A percentile compares a stretch with the other conserved stretches of the same genome.
Conservation (phyloP, 2,113 vertebrate genomes). For the Malurus elegans region DNA sequence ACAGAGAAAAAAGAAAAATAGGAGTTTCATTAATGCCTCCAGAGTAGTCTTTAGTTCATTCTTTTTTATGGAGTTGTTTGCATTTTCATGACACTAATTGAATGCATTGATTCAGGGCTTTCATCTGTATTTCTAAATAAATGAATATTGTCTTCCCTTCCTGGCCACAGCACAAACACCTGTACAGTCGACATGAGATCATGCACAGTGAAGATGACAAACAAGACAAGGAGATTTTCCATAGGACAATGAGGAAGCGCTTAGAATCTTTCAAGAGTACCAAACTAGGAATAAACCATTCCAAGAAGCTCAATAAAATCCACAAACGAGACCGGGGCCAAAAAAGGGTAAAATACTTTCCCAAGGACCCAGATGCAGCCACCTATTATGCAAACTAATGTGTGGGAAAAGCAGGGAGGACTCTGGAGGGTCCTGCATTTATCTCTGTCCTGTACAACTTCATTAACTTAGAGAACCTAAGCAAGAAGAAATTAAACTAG, state of each 20-base stretch:
- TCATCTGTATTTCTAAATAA: slow-evolving; percentile 7
- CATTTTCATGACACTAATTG: not conserved
- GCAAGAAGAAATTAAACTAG: not conserved
- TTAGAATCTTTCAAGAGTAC: slow-evolving; percentile 93
- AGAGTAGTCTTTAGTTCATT: not conserved
- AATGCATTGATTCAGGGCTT: not conserved
- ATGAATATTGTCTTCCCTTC: not conserved
- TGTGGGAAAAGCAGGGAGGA: not conserved
- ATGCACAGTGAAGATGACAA: slow-evolving; percentile 83
- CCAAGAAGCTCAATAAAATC: slow-evolving; percentile 84
- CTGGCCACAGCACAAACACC: slow-evolving; percentile 82
- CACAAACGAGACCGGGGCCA: slow-evolving; percentile 82
- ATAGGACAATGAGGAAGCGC: slow-evolving; percentile 93
- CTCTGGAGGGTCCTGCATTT: not conserved
- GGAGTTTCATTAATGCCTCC: not conserved
- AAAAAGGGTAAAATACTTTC: slow-evolving; percentile 76
- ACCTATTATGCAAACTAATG: not conserved
- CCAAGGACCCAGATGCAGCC: not conserved
- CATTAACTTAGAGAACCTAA: not conserved
- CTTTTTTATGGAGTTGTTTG: not conserved
- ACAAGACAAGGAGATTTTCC: slow-evolving; percentile 93
- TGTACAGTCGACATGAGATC: slow-evolving; percentile 89
- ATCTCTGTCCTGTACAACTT: not conserved
- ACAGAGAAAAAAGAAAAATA: not conserved
- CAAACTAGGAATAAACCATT: slow-evolving; percentile 84